phyloP scores from a whole-genome alignment of 2,888 invertebrate species.

The Bhutanitis thaidina region DNA sequence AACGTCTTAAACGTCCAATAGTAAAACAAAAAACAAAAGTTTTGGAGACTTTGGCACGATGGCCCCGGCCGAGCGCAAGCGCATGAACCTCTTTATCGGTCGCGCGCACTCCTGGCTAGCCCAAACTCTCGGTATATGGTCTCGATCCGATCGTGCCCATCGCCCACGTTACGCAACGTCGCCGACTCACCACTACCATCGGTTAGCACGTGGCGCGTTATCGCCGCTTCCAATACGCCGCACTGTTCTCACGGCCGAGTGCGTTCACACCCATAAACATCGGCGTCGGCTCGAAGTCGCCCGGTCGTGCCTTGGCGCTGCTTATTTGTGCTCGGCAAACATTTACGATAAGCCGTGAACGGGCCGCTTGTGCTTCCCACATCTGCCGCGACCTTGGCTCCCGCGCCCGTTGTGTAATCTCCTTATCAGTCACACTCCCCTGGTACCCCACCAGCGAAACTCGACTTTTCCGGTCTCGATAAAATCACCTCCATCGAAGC shows the following conservation, averaged over 20 bases:
- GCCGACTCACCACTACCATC: slow-evolving; percentile 23
- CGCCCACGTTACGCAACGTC: neutral
- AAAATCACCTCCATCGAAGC: slow-evolving; percentile 31
- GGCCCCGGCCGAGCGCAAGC: neutral
- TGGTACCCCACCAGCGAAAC: slow-evolving; percentile 54
- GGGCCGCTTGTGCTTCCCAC: slow-evolving; percentile 72
- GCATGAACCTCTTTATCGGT: neutral
- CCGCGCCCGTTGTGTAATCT: slow-evolving; percentile 65
- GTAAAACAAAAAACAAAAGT: no score
- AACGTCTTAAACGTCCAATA: no score
- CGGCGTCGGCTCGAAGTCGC: slow-evolving; percentile 24
- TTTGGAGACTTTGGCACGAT: neutral
- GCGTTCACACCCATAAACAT: slow-evolving; percentile 66
- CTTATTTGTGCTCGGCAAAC: slow-evolving; percentile 71
- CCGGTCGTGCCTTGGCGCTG: slow-evolving; percentile 34
- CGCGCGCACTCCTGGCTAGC: neutral
- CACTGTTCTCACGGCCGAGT: slow-evolving; percentile 61
- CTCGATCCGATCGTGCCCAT: neutral
- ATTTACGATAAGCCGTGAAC: slow-evolving; percentile 67
- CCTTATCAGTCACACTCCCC: slow-evolving; percentile 72
- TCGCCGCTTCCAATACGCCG: slow-evolving; percentile 43
- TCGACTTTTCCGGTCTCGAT: slow-evolving; percentile 72
- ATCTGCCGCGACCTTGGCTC: slow-evolving; percentile 76
- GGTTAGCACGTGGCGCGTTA: slow-evolving; percentile 61
- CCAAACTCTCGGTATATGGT: neutral